Conservation (phyloP, 2,113 vertebrate species). For the Vidua chalybeata region DNA sequence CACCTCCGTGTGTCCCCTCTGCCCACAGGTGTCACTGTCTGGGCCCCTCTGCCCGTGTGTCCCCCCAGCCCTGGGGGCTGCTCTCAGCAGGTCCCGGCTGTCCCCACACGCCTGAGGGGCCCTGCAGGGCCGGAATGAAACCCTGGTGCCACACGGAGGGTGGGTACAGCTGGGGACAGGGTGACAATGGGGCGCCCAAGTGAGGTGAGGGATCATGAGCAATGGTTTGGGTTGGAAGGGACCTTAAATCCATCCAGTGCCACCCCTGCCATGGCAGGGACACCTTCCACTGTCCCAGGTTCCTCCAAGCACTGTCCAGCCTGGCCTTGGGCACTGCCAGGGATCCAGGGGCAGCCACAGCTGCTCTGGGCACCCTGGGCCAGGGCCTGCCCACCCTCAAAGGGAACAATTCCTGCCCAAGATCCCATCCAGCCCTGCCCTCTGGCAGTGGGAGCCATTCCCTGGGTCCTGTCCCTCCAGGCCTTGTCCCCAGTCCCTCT, state of each 20-base stretch:
- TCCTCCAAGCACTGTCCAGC: not conserved
- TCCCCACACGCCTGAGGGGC: not conserved
- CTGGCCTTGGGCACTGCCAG: not conserved
- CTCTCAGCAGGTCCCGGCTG: not conserved
- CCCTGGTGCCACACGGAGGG: not conserved
- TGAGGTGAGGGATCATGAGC: not conserved
- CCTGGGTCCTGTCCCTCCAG: not conserved
- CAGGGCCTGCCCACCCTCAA: not conserved
- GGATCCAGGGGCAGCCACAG: not conserved
- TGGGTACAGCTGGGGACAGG: not conserved
- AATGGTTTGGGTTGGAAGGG: not conserved
- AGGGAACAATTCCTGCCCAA: not conserved
- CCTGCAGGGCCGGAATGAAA: not conserved
- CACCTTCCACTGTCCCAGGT: not conserved
- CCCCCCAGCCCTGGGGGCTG: not conserved
- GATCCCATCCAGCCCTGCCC: not conserved
- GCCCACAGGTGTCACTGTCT: not conserved
- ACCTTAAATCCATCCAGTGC: fast-evolving
- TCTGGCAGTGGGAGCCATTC: not conserved
- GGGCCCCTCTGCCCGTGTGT: not conserved
- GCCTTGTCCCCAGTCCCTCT: not conserved
- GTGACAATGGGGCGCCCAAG: not conserved
- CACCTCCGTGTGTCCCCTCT: not conserved
- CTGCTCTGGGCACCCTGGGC: not conserved
- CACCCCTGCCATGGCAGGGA: not conserved